phyloP scores from a whole-genome alignment of 2,113 vertebrate genomes.

The Leucopternis melanops region DNA sequence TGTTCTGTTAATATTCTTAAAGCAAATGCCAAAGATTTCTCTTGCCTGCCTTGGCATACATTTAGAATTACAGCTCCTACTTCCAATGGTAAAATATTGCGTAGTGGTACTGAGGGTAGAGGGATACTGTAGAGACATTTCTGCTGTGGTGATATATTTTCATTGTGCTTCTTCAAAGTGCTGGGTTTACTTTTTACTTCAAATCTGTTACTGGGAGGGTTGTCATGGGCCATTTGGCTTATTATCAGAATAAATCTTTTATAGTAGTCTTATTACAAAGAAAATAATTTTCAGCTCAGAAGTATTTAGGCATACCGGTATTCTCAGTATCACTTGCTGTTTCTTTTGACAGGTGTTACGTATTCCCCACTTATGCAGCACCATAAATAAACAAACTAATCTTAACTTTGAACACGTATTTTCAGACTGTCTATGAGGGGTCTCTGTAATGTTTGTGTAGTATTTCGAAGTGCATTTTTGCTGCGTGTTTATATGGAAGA shows the following conservation, averaged over 20 bases:
- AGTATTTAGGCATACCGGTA: background rate
- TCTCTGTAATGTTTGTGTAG: background rate
- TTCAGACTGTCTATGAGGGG: background rate
- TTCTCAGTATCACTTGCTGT: background rate
- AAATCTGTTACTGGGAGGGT: background rate
- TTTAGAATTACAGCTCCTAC: background rate
- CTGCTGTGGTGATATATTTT: background rate
- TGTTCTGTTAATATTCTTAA: conserved; percentile 7
- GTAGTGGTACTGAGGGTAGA: background rate
- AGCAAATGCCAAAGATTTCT: conserved; percentile 12
- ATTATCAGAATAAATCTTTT: conserved; percentile 44
- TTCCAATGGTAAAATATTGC: background rate
- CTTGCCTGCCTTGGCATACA: background rate
- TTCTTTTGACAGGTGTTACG: background rate
- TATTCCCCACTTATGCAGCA: background rate
- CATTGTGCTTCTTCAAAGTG: background rate
- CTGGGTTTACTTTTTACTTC: conserved; percentile 2
- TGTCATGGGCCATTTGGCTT: conserved; percentile 2
- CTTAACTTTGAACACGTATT: background rate
- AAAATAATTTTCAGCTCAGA: background rate
- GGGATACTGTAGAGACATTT: background rate
- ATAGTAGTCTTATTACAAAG: conserved; percentile 6
- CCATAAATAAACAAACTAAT: background rate
- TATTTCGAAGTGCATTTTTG: background rate
- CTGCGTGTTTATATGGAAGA: background rate